Percentiles rank a stretch among this genome's conserved stretches.
Evolutionary conservation across 2,888 invertebrate genomes (phyloP).

Genomic region (Diloba caeruleocephala): DNA sequence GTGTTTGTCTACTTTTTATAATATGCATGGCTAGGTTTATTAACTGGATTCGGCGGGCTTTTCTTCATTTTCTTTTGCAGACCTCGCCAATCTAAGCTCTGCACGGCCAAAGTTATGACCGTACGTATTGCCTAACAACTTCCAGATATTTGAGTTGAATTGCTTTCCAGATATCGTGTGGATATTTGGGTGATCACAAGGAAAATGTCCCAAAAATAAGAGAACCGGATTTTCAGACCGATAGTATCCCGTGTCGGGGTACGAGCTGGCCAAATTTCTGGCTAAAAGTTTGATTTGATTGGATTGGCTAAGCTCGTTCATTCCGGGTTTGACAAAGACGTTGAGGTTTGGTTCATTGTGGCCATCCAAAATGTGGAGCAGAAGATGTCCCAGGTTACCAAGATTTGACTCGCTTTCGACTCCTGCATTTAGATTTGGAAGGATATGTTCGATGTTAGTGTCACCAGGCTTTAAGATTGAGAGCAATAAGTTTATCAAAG

Average conservation of each 20-base stretch:
- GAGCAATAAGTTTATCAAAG: slow-evolving; percentile 31
- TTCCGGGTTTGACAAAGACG: slow-evolving; percentile 26
- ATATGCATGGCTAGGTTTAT: too few relatives aligned
- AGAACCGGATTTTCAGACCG: slow-evolving; percentile 32
- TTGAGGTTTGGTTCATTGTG: slow-evolving; percentile 29
- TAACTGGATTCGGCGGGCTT: too few relatives aligned
- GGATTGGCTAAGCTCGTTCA: slow-evolving; percentile 22
- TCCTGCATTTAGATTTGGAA: not conserved
- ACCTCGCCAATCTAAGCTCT: slow-evolving; percentile 20
- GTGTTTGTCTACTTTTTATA: too few relatives aligned
- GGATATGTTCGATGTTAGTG: slow-evolving; percentile 14
- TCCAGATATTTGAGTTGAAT: slow-evolving; percentile 27
- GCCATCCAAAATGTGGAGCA: slow-evolving; percentile 17
- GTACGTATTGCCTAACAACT: slow-evolving; percentile 31
- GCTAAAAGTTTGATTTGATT: slow-evolving; percentile 27
- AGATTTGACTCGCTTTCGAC: slow-evolving; percentile 6
- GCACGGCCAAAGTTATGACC: slow-evolving; percentile 7
- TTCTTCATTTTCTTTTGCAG: slow-evolving; percentile 22
- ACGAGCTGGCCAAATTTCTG: slow-evolving; percentile 19
- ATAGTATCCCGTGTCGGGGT: slow-evolving; percentile 24
- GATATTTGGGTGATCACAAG: slow-evolving; percentile 39
- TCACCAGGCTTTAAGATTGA: slow-evolving; percentile 23
- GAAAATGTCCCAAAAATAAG: slow-evolving; percentile 44
- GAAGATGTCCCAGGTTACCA: slow-evolving; percentile 10
- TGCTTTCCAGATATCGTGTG: slow-evolving; percentile 17